Base-by-base conservation (phyloP, 2,113 vertebrate species). In the Crocuta crocuta region DNA sequence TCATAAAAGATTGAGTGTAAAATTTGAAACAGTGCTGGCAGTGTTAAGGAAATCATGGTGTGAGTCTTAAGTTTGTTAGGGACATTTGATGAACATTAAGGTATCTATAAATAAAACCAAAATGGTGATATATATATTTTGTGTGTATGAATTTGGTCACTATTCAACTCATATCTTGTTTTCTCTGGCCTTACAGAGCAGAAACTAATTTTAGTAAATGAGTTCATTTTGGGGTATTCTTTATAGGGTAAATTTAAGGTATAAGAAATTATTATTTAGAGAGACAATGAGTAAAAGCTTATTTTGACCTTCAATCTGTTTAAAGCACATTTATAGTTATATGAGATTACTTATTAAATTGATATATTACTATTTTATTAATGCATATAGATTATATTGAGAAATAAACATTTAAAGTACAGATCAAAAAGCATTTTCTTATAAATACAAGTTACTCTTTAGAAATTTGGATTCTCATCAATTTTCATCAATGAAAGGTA, bases 241-340 rank as follows among this genome's bases (percentile, higher is more conserved):
- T 90, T 95, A 61, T 91, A 16, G 88, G 74, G 68, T 79, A 89
- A 91, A 79, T 93, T 78, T 89, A 82, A 93, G 43, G 26, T 65
- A 48, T 63, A 26, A 65, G 39, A 95, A 96, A 96, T 95, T 82
- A 55, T 81, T 13, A 71, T 65, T 89, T 82, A 84, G 24, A 83
- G 35, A 94, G 63, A 94, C 95, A 96, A 84, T 96, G 23, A 97
- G 31, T 84, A 58, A 91, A 95, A 92, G 23, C 13, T 84, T 78
- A 68, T 92, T 97, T 88, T 90, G 55, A 87, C 31, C 66, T 89
- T 86, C 7, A 80, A 23, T 91, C 2, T 70, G 5, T 89, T 96
- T 91, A 96, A 93, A 96, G 53, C 58, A 94, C 31, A 90, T 65
- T 94, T 94, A 87, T 4, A 92, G 39, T 93, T 70, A 91, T 84